A percentile compares a stretch with the other conserved stretches of the same genome.
Evolutionary conservation across 1,140 invertebrate genomes (phyloP).

Genomic region (Gryon sp.): DNA sequence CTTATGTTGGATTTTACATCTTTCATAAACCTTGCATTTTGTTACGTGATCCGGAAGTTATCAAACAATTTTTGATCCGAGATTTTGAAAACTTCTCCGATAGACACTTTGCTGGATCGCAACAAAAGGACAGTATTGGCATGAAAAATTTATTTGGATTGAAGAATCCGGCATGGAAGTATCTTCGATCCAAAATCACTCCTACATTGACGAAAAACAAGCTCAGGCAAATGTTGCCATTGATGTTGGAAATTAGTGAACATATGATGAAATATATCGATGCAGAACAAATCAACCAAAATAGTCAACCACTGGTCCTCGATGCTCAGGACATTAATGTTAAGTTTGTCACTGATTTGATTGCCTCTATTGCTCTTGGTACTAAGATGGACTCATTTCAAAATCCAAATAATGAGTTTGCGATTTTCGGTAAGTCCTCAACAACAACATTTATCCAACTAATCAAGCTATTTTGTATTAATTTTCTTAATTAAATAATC

Average conservation of each 20-base stretch:
- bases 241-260: constrained; percentile 74
- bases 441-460: too few relatives aligned
- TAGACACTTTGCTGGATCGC: constrained; percentile 68
- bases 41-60: constrained; percentile 64
- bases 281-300: constrained; percentile 9
- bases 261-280: constrained; percentile 68
- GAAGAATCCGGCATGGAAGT: constrained; percentile 73
- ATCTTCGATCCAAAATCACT: constrained; percentile 77
- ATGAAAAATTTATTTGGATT: constrained; percentile 71
- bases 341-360: constrained; percentile 80
- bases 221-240: constrained; percentile 77
- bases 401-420: constrained; percentile 74
- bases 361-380: constrained; percentile 80
- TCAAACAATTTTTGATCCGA: constrained; percentile 77
- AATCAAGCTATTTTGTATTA: too few relatives aligned
- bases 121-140: constrained; percentile 68
- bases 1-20: constrained; percentile 65
- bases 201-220: constrained; percentile 74
- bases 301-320: constrained; percentile 48
- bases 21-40: constrained; percentile 70
- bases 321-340: constrained; percentile 77
- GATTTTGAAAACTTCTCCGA: constrained; percentile 80
- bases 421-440: constrained; percentile 66
- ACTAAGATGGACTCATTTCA: constrained; percentile 75
- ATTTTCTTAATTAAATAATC: too few relatives aligned